Percentiles rank a stretch among this genome's conserved stretches.
Conservation (phyloP, 2,113 vertebrate genomes). For the Psephotus haematonotus region DNA sequence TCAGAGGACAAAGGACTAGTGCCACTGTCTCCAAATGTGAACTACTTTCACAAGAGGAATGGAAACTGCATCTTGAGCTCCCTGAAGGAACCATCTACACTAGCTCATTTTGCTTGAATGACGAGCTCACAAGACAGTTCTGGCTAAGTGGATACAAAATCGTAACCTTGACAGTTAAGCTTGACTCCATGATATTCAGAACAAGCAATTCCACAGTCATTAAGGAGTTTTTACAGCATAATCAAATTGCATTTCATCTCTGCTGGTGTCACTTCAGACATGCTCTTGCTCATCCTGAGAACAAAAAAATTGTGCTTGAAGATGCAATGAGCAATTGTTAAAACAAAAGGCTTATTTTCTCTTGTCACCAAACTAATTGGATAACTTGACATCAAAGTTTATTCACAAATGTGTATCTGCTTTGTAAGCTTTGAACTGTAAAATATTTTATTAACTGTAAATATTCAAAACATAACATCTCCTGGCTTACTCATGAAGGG, state of each 20-base stretch:
- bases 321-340: neutral
- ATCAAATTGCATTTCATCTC: neutral
- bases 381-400: neutral
- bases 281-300: neutral
- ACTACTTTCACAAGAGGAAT: neutral
- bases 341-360: neutral
- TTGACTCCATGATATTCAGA: neutral
- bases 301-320: neutral
- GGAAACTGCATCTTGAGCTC: neutral
- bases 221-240: neutral
- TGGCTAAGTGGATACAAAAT: neutral
- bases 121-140: neutral
- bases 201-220: neutral
- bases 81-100: neutral
- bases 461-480: neutral
- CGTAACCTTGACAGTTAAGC: neutral
- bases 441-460: neutral
- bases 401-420: neutral
- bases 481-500: neutral
- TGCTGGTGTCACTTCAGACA: neutral
- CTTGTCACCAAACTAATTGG: neutral
- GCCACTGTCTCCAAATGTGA: neutral
- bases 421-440: neutral
- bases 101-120: neutral
- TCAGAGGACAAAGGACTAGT: neutral